phyloP scores from a whole-genome alignment of 2,888 invertebrate species.

The Drosophila bunnanda region DNA sequence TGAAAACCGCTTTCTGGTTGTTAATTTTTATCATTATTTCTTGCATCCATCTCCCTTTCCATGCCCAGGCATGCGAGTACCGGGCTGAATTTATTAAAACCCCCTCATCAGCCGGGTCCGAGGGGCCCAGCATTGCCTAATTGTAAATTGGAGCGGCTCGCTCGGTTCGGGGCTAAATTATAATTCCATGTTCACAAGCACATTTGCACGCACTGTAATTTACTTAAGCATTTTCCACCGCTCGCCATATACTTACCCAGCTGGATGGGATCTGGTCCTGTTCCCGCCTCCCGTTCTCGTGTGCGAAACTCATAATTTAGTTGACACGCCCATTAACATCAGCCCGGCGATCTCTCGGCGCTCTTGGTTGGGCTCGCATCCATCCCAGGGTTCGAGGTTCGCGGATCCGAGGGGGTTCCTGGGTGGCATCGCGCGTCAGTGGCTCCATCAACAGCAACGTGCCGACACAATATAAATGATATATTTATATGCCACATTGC shows the following conservation, averaged over 20 bases:
- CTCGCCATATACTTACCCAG: constrained; percentile 65
- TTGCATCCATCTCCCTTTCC: constrained; percentile 32
- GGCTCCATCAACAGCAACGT: constrained; percentile 74
- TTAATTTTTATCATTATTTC: constrained; percentile 45
- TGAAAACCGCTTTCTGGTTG: constrained; percentile 56
- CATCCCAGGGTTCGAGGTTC: constrained; percentile 8
- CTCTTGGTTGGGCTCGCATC: not conserved
- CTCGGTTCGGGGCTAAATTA: constrained; percentile 64
- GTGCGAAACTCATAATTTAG: constrained; percentile 82
- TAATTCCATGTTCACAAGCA: constrained; percentile 81
- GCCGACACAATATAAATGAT: constrained; percentile 82
- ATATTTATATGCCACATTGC: constrained; percentile 47
- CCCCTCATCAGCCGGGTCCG: constrained; percentile 39
- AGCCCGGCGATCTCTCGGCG: constrained; percentile 34
- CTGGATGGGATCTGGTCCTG: constrained; percentile 29
- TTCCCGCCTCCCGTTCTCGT: constrained; percentile 40
- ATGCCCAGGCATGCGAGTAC: constrained; percentile 22
- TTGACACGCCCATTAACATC: constrained; percentile 77
- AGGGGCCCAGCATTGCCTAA: constrained; percentile 58
- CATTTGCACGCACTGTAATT: constrained; percentile 81
- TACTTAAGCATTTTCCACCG: constrained; percentile 77
- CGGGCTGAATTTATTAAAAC: constrained; percentile 63
- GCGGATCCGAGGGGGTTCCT: constrained; percentile 37
- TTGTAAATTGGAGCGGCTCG: constrained; percentile 71
- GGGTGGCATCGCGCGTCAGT: constrained; percentile 78